Percentiles rank a stretch among this genome's conserved stretches.
Conservation (phyloP, 1,140 invertebrate genomes). For the Coptotermes formosanus region DNA sequence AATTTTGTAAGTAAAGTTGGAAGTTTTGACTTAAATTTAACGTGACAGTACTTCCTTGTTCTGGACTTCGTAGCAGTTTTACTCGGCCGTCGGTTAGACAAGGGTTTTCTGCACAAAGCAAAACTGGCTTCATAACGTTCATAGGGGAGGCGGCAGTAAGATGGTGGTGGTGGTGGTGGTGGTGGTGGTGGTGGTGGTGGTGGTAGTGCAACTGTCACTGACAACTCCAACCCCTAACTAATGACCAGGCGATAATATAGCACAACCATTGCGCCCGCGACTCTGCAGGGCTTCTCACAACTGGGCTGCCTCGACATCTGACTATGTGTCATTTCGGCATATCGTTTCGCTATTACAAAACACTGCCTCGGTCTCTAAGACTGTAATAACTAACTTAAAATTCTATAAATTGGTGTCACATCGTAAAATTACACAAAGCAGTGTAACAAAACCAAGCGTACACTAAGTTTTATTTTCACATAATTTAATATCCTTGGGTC, state of each 20-base stretch:
- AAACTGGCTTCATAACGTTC: background rate
- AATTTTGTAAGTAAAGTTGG: too few relatives aligned
- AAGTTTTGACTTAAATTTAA: background rate
- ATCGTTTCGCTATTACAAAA: too few relatives aligned
- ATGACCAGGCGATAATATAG: conserved; percentile 3
- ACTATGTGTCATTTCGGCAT: background rate
- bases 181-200: background rate
- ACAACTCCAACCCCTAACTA: background rate
- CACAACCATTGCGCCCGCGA: background rate
- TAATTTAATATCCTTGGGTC: too few relatives aligned
- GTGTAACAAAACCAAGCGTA: too few relatives aligned
- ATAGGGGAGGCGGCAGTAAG: background rate
- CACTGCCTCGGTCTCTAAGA: too few relatives aligned
- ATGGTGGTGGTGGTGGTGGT: background rate
- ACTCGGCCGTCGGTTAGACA: background rate
- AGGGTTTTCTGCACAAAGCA: background rate
- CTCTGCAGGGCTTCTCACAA: background rate
- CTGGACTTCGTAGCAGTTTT: background rate
- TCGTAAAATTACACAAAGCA: too few relatives aligned
- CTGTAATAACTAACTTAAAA: too few relatives aligned
- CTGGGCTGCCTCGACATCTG: background rate
- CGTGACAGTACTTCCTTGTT: background rate
- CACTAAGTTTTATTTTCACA: too few relatives aligned
- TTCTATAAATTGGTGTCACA: too few relatives aligned
- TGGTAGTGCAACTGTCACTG: background rate